These are phyloP conservation scores for Coracias cyanogaster DNA, from an alignment of 2,797 vertebrate genomes.

Conservation along the genomic window DNA sequence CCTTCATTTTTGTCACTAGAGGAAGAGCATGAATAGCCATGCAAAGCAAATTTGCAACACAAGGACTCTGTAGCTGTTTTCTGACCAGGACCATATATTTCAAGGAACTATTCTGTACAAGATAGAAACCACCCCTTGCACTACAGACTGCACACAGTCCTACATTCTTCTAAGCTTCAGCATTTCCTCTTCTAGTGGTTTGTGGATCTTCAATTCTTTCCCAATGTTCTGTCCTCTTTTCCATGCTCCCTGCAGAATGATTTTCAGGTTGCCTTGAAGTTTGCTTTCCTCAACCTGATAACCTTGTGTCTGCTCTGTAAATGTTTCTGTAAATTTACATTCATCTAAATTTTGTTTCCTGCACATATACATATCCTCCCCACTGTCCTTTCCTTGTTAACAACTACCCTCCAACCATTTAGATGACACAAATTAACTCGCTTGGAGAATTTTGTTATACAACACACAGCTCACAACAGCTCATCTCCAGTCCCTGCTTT, in stretches of 20 bases:
- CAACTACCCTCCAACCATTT: not conserved
- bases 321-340: not conserved
- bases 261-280: not conserved
- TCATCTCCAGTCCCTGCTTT: not conserved
- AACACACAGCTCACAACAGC: not conserved
- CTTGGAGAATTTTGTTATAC: not conserved
- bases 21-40: not conserved
- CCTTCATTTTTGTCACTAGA: not conserved
- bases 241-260: not conserved
- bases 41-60: not conserved
- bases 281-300: not conserved
- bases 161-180: not conserved
- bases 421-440: not conserved
- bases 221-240: not conserved
- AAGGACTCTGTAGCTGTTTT: not conserved
- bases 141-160: not conserved
- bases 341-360: not conserved
- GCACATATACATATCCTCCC: not conserved
- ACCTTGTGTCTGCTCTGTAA: not conserved
- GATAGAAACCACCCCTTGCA: not conserved
- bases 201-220: not conserved
- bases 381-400: not conserved
- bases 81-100: not conserved
- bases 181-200: not conserved
- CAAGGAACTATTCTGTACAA: not conserved